phyloP scores from a whole-genome alignment of 2,888 invertebrate genomes.

The Urechis unicinctus region DNA sequence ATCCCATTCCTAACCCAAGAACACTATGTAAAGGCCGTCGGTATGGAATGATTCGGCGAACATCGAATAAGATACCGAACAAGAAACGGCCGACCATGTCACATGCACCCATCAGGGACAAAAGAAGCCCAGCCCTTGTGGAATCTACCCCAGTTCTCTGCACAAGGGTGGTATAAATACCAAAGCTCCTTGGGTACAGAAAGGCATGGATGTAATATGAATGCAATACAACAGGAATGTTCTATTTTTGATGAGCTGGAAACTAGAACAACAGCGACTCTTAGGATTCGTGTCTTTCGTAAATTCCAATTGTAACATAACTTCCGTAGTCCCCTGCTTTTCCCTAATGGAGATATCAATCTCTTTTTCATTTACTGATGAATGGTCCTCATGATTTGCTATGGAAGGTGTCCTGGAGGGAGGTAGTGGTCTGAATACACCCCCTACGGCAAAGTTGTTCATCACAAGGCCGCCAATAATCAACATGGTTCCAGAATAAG shows the following conservation, averaged over 20 bases:
- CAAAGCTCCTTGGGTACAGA: constrained; percentile 21
- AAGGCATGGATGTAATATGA: constrained; percentile 5
- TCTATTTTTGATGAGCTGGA: no score
- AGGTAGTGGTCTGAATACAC: constrained; percentile 16
- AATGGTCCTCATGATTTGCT: no score
- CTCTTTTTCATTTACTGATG: no score
- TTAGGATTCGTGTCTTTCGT: no score
- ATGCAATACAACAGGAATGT: constrained; percentile 12
- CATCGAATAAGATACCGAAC: constrained; percentile 30
- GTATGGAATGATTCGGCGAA: no score
- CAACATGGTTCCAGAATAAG: constrained; percentile 15
- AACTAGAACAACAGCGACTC: no score
- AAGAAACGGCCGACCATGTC: constrained; percentile 82
- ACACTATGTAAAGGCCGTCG: no score
- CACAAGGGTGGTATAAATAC: constrained; percentile 28
- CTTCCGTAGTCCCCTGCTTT: no score
- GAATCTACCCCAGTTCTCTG: constrained; percentile 21
- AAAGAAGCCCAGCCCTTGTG: constrained; percentile 59
- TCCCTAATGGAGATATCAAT: no score
- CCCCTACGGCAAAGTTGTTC: constrained; percentile 7
- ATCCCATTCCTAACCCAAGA: constrained; percentile 19
- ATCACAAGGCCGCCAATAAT: constrained; percentile 14
- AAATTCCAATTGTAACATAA: no score
- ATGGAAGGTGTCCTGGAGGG: no score
- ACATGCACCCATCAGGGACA: constrained; percentile 80